Conservation (phyloP, 2,113 vertebrate species). For the Zingel zingel region DNA sequence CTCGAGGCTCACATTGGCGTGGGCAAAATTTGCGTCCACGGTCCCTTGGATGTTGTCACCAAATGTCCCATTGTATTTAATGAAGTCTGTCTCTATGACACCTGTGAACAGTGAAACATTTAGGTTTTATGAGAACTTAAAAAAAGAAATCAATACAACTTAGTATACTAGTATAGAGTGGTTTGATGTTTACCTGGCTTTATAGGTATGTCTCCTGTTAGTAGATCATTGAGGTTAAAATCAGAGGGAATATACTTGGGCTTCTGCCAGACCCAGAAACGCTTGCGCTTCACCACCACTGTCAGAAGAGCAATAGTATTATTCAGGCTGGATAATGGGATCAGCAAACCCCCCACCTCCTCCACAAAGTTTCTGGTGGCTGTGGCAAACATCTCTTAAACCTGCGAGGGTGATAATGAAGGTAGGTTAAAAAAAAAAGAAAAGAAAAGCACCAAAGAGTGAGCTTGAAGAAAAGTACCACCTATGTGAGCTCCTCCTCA, state of each 20-base stretch:
- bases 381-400: constrained; percentile 90
- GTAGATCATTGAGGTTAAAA: constrained; percentile 88
- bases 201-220: constrained; percentile 84
- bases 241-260: constrained; percentile 90
- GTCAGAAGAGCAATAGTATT: constrained; percentile 87
- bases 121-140: not conserved
- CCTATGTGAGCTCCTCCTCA: not conserved
- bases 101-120: constrained; percentile 78
- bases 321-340: constrained; percentile 88
- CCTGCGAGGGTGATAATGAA: not conserved
- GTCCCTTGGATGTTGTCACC: constrained; percentile 81
- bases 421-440: not conserved
- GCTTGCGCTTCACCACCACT: constrained; percentile 90
- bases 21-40: constrained; percentile 77
- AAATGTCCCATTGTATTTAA: constrained; percentile 89
- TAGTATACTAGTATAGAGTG: not conserved
- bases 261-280: constrained; percentile 92
- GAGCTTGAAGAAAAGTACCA: too few relatives aligned
- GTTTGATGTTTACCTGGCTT: constrained; percentile 86
- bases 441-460: too few relatives aligned
- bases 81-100: constrained; percentile 89
- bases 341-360: constrained; percentile 90
- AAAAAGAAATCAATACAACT: not conserved
- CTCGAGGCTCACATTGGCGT: constrained; percentile 76
- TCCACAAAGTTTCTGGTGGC: constrained; percentile 92